A percentile compares a stretch with the other conserved stretches of the same genome.
Conservation (phyloP, 1,140 invertebrate genomes). For the Microplitis mediator region DNA sequence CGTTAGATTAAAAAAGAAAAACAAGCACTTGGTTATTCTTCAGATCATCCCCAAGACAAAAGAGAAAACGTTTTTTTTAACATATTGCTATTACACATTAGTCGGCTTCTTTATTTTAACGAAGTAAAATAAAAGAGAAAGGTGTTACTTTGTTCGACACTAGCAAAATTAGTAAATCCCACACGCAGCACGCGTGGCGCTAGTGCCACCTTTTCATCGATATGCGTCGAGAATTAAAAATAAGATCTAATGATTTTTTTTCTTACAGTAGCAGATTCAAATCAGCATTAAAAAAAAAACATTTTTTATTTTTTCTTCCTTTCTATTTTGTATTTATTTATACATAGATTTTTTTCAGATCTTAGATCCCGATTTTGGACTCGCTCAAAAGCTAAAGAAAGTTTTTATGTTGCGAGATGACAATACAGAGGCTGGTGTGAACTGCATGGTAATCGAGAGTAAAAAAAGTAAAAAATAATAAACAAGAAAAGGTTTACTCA, state of each 20-base stretch:
- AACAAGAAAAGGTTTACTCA: not conserved
- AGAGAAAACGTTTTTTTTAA: too few relatives aligned
- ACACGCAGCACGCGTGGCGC: slow-evolving; percentile 26
- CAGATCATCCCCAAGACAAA: too few relatives aligned
- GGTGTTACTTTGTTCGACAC: not conserved
- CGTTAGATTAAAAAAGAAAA: too few relatives aligned
- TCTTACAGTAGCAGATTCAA: slow-evolving; percentile 4
- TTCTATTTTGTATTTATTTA: too few relatives aligned
- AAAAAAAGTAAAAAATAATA: not conserved
- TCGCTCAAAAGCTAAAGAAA: not conserved
- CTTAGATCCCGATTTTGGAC: too few relatives aligned
- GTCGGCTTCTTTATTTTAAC: not conserved
- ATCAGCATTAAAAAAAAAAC: not conserved
- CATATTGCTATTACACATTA: too few relatives aligned
- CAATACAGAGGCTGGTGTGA: slow-evolving; percentile 5
- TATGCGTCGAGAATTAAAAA: slow-evolving; percentile 17
- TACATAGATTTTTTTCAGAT: too few relatives aligned
- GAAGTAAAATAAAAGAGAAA: not conserved
- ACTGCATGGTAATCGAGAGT: slow-evolving; percentile 22
- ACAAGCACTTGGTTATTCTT: too few relatives aligned
- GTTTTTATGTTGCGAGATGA: not conserved
- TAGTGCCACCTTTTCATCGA: not conserved
- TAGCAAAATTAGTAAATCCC: slow-evolving; percentile 35
- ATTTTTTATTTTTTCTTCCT: too few relatives aligned
- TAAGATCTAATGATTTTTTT: not conserved